phyloP scores from a whole-genome alignment of 2,888 invertebrate species.

The Nomada lathburiana region DNA sequence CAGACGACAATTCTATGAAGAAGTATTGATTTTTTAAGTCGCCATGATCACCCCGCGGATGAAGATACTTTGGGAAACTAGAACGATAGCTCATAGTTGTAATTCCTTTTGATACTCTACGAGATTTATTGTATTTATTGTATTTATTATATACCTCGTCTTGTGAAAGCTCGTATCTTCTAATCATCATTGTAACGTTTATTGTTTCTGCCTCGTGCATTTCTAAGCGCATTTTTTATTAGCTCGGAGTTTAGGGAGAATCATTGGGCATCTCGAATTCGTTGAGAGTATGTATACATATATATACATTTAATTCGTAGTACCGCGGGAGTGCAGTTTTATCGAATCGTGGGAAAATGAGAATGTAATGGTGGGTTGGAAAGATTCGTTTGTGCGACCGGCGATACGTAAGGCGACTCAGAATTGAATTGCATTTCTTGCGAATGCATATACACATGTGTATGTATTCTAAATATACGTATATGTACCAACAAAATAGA shows the following conservation, averaged over 20 bases:
- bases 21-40: constrained; percentile 26
- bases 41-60: constrained; percentile 13
- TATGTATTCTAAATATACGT: constrained; percentile 21
- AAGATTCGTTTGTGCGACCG: constrained; percentile 20
- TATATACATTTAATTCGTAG: constrained; percentile 10
- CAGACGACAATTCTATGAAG: constrained; percentile 19
- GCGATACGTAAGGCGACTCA: constrained; percentile 52
- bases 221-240: constrained; percentile 54
- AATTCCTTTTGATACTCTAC: constrained; percentile 69
- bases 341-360: background rate
- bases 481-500: background rate
- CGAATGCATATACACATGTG: constrained; percentile 21
- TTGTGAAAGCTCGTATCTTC: constrained; percentile 28
- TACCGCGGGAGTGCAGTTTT: constrained; percentile 12
- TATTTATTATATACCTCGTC: constrained; percentile 41
- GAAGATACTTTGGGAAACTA: background rate
- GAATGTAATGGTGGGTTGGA: background rate
- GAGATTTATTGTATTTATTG: constrained; percentile 62
- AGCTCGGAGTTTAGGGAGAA: constrained; percentile 6
- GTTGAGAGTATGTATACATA: background rate
- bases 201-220: constrained; percentile 46
- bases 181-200: constrained; percentile 27
- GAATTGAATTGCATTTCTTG: constrained; percentile 8
- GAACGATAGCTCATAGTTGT: constrained; percentile 31
- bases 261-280: background rate